Base-by-base conservation (phyloP, 2,797 vertebrate genomes). In the Anabacerthia variegaticeps region DNA sequence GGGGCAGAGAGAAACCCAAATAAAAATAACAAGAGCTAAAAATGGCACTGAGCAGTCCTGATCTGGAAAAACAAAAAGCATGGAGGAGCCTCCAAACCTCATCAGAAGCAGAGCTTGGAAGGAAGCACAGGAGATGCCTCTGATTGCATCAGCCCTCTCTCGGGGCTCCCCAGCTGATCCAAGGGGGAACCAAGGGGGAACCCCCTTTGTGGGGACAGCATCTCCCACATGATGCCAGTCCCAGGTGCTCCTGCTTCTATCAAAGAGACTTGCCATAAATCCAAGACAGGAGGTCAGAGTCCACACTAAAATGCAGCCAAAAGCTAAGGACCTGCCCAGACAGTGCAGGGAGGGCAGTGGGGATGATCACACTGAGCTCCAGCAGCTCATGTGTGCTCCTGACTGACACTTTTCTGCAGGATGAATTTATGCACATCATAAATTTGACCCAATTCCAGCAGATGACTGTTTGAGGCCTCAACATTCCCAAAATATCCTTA, bases 321-420 rank as follows among this genome's bases (percentile, higher is more conserved):
- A 85, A 63, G 21, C 14, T 54, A 49, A 18, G 15, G 23, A 43
- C 14, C 43, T 7, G 7, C 0, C 1, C 1, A 18, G 41, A 9
- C 1, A 27, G 41, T 0, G 2, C 27, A 9, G 19, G 17, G 39
- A 62, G 61, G 20, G 13, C 62, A 46, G 1, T 0, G 3, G 32
- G 41, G 48, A 39, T 48, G 4, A 6, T 36, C 39, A 6, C 8
- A 4, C 41, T 4, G 27, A 36, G 3, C 34, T 46, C 23, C 73
- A 52, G 83, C 2, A 73, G 51, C 30, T 37, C 71, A 0, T 14
- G 6, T 2, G 30, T 8, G 12, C 43, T 44, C 32, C 5, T 9
- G 27, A 27, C 39, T 7, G 51, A 49, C 49, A 41, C 39, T 55
- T 32, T 15, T 3, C 26, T 39, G 24, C 27, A 52, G 51, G 51